Evolutionary conservation across 2,888 invertebrate genomes (phyloP), one percentile per base, ranked within the genome.

Genomic region (Tolmerus cingulatus): DNA sequence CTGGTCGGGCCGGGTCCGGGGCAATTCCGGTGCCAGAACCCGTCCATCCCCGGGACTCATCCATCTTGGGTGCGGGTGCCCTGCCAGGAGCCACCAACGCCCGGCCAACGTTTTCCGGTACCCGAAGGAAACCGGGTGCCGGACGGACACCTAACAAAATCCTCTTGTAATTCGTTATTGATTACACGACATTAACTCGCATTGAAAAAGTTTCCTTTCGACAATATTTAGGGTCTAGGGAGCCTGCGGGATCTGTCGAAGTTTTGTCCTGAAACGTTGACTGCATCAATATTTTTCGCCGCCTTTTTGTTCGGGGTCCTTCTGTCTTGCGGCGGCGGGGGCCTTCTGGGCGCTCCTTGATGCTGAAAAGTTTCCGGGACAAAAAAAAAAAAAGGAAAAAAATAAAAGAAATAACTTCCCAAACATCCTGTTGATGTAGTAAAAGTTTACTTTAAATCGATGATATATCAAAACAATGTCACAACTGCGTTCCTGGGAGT

Each of bases 161-260:
- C 40, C 82, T 23, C 66, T 23, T 84, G 82, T 84, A 66, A 84
- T 84, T 37, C 82, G 82, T 84, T 84, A 84, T 84, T 84, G 82
- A 84, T 84, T 84, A 84, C 66, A 84, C 14, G 66, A 66, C 82
- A 84, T 84, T 84, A 84, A 66, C 66, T 66, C 82, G 37, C 82
- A 84, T 84, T 84, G 82, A 66, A 66, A 55, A 84, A 84, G 82
- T 84, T 84, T 66, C 23, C 23, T 19, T 40, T 40, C 82, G 12
- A 16, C 30, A 55, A 55, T 81, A 79, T 37, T 81, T 81, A 34
- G 55, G 55, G 30, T 51, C 34, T 57, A 8, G 4, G 66, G 27
- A 12, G 27, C 19, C 66, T 66, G 30, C 30, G n/a, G 55, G 55
- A 81, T 2, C 16, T 55, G 34, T 9, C 23, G 40, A 55, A 81